Evolutionary conservation across 1,140 invertebrate species (phyloP).

Genomic region (Formica selysi): DNA sequence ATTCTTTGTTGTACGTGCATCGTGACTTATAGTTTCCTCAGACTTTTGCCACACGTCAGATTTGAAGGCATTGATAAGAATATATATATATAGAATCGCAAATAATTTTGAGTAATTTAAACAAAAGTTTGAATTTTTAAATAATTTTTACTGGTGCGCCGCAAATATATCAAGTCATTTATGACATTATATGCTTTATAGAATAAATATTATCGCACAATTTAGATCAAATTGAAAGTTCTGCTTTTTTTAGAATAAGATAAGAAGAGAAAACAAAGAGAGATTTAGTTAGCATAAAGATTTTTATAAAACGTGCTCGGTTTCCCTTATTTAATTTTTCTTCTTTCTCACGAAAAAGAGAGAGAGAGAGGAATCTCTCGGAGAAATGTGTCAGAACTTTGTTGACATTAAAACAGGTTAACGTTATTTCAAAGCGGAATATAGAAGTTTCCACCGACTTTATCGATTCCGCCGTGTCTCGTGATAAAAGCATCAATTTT

Average conservation of each 20-base stretch:
- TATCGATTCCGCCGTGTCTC: conserved; percentile 3
- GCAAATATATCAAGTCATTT: neutral
- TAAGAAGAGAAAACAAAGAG: neutral
- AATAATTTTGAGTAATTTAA: conserved; percentile 2
- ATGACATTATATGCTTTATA: neutral
- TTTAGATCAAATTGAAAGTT: neutral
- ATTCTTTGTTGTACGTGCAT: conserved; percentile 25
- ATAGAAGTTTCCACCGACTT: neutral
- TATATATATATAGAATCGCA: neutral
- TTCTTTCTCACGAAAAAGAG: neutral
- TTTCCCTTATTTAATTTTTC: conserved; percentile 15
- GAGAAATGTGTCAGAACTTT: conserved; percentile 27
- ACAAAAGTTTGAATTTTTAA: neutral
- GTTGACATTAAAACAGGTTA: conserved; percentile 45
- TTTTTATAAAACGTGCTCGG: neutral
- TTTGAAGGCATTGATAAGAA: conserved; percentile 4
- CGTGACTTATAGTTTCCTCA: conserved; percentile 50
- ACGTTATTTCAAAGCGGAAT: conserved; percentile 18
- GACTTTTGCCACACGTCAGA: neutral
- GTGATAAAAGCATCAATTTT: conserved; percentile 46
- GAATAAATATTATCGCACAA: neutral
- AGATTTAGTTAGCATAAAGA: neutral
- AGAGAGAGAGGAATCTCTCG: neutral
- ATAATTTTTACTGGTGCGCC: neutral
- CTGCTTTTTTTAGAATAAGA: neutral